Percentiles rank a stretch among this genome's conserved stretches.
Conservation (phyloP, 2,797 vertebrate species). For the Saxicola maurus region DNA sequence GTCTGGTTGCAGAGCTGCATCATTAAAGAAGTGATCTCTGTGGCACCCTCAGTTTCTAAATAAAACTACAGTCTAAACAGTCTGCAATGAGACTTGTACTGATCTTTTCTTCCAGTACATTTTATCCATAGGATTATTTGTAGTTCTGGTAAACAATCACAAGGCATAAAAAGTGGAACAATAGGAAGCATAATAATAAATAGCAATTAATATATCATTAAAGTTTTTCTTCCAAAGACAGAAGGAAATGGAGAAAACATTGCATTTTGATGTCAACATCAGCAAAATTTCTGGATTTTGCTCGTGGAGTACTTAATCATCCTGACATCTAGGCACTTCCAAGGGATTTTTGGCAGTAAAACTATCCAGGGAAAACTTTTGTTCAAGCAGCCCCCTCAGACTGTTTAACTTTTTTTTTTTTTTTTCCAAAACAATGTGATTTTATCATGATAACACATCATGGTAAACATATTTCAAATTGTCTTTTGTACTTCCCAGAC, state of each 20-base stretch:
- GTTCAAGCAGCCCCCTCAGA: neutral
- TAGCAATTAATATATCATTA: conserved; percentile 58
- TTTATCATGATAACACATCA: neutral
- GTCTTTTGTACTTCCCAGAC: neutral
- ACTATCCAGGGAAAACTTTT: neutral
- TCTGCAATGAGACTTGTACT: neutral
- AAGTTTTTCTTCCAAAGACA: conserved; percentile 17
- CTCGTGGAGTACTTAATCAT: conserved; percentile 32
- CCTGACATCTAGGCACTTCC: neutral
- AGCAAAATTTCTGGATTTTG: conserved; percentile 45
- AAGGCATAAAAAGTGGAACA: neutral
- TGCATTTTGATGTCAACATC: conserved; percentile 52
- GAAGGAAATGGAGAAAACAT: conserved; percentile 29
- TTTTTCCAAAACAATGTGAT: neutral
- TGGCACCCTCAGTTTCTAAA: neutral
- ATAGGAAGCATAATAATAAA: conserved; percentile 29
- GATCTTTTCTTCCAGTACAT: neutral
- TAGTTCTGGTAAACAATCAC: neutral
- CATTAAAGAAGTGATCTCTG: neutral
- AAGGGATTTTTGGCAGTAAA: neutral
- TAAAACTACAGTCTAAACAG: neutral
- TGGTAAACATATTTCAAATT: neutral
- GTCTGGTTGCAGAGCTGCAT: neutral
- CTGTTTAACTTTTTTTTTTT: neutral
- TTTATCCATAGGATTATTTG: neutral